Evolutionary conservation across 1,140 invertebrate genomes (phyloP), one percentile per base, ranked within the genome.

Genomic region (Philopotamus ludificatus): DNA sequence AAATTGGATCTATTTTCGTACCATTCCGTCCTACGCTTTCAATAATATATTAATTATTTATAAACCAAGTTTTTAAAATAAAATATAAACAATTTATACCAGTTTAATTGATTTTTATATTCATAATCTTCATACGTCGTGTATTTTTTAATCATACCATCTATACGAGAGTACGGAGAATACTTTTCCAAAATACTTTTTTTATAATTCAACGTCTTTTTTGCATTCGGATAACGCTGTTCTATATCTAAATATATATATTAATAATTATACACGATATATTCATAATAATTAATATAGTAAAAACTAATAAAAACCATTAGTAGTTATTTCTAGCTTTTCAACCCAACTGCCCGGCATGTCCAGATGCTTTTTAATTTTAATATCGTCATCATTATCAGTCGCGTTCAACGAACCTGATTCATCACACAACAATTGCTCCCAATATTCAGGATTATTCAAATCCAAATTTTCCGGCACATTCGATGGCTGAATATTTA

Each of bases 281-380:
- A n/a, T n/a, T n/a, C n/a, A n/a, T n/a, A n/a, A n/a, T n/a, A n/a
- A n/a, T n/a, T n/a, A n/a, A n/a, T n/a, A n/a, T n/a, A n/a, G n/a
- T n/a, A n/a, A n/a, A 15, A 64, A 67, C 63, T 16, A 23, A 51
- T 65, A 51, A 25, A 44, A 70, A 90, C 89, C 86, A 73, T 84
- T 78, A 66, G 82, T 77, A 0, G 85, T 77, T 18, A 95, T 84
- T 50, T 85, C 78, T 4, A 95, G 81, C 42, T 85, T 82, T 51
- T 84, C 80, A 3, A 91, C 88, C 87, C 93, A 95, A 26, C 90
- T 89, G 9, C 79, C 74, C 0, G 92, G 91, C 82, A 93, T 88
- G 68, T 92, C 89, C 18, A 94, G 76, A 76, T 90, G 88, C 73
- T 91, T 91, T 68, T 89, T 86, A 1, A 74, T 75, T 3, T 83